These are phyloP conservation scores for Temnothorax rugatulus DNA, from an alignment of 2,888 invertebrate genomes.

Conservation along the genomic window DNA sequence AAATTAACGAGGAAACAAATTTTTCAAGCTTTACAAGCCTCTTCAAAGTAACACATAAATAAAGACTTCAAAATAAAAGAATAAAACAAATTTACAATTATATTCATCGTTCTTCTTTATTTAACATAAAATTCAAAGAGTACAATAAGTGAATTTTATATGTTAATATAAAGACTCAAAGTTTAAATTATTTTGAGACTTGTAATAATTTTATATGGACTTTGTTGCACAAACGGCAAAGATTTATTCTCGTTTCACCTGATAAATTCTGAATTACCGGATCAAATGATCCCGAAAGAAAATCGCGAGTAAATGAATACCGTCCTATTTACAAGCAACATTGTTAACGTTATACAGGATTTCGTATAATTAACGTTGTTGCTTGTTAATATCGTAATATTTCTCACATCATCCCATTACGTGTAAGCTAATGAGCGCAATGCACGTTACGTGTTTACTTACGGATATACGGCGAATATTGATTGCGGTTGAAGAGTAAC, in stretches of 20 bases:
- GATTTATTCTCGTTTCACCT: background rate
- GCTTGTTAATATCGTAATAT: conserved; percentile 53
- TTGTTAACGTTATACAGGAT: background rate
- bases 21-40: background rate
- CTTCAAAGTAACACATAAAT: background rate
- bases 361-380: conserved; percentile 57
- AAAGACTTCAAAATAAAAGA: background rate
- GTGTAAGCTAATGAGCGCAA: conserved; percentile 42
- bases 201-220: too few relatives aligned
- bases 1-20: background rate
- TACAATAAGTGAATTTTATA: background rate
- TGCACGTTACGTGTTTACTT: conserved; percentile 36
- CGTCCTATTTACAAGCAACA: conserved; percentile 35
- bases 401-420: conserved; percentile 46
- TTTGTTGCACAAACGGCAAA: background rate
- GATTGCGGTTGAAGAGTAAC: conserved; percentile 22
- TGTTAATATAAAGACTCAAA: background rate
- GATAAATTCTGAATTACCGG: background rate
- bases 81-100: background rate
- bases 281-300: background rate
- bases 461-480: background rate
- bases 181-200: background rate
- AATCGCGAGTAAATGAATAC: conserved; percentile 5
- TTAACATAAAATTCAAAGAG: background rate
- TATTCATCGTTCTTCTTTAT: background rate